Base-by-base conservation (phyloP, 1,140 invertebrate genomes). In the Cyphomyrmex costatus region DNA sequence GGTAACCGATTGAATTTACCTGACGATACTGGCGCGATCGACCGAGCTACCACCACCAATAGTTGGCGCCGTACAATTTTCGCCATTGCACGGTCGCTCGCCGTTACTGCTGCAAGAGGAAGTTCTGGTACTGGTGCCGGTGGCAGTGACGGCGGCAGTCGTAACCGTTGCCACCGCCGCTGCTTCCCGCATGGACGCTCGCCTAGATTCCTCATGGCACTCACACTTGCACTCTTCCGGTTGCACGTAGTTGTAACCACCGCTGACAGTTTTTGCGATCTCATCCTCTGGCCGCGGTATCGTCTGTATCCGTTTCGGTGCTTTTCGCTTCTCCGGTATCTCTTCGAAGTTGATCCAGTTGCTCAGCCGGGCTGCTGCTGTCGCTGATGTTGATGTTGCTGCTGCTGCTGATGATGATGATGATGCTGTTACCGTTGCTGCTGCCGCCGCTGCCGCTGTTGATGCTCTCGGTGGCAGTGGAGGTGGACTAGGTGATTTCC, bases 321-420 rank as follows among this genome's bases (percentile, higher is more conserved):
- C 96, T 93, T 97, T 97, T 24, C 97, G 95, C 87, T 96, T 96
- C 93, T 98, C 97, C 0, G 98, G 97, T 73, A 98, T 97, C 90
- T 98, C 97, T 93, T 98, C 97, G 92, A 98, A 98, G 92, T 98
- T 97, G 42, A 98, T 97, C 98, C 98, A 98, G 74, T 97, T 96
- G 0, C 93, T 95, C 2, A 95, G 95, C 16, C 77, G 91, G 6
- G 66, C 3, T 0, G 86, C n/a, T 10, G 77, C 8, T 0, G 90
- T n/a, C 19, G 76, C 95, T 10, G 95, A 95, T 80, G 95, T 0
- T 30, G 33, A 78, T 95, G 95, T 79, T 95, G 91, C 86, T 88
- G 94, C 88, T 24, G 78, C 16, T 14, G 80, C 14, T 0, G 90
- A n/a, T 24, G 76, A 66, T 91, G 70, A 0, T 73, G 51, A 19